These are phyloP conservation scores for Rana temporaria DNA, from an alignment of 2,113 vertebrate genomes.

Conservation along the genomic window DNA sequence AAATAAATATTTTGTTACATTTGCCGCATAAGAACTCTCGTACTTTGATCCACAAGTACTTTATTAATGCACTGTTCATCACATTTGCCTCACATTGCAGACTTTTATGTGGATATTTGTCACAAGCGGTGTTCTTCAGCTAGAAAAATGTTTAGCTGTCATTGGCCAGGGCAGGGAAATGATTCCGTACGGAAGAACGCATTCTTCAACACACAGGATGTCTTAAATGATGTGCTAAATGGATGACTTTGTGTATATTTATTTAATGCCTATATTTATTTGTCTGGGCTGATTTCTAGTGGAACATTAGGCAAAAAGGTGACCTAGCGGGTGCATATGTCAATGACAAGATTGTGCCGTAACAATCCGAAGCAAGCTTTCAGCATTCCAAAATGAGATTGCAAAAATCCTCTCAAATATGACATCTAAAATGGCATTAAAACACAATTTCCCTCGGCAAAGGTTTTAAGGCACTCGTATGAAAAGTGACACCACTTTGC, in stretches of 20 bases:
- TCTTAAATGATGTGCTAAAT: constrained; percentile 50
- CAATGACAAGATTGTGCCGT: constrained; percentile 72
- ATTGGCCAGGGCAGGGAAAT: constrained; percentile 6
- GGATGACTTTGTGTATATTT: constrained; percentile 47
- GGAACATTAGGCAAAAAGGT: constrained; percentile 59
- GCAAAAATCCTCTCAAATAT: constrained; percentile 76
- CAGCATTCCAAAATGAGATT: constrained; percentile 73
- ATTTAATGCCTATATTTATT: constrained; percentile 14
- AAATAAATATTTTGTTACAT: constrained; percentile 36
- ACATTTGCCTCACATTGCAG: accelerated
- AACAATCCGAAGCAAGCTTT: constrained; percentile 72
- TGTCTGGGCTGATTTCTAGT: constrained; percentile 11
- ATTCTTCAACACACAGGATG: background rate
- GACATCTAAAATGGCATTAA: constrained; percentile 77
- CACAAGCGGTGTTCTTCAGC: constrained; percentile 23
- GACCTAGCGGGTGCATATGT: constrained; percentile 59
- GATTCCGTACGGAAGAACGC: constrained; percentile 32
- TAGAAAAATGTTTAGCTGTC: constrained; percentile 20
- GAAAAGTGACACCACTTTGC: constrained; percentile 71
- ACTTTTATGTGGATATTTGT: background rate
- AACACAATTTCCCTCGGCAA: constrained; percentile 73
- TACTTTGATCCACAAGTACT: constrained; percentile 16
- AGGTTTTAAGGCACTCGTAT: constrained; percentile 74
- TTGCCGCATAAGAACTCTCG: background rate
- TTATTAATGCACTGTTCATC: accelerated